Base-by-base conservation (phyloP, 2,797 vertebrate species). In the Mormyrops attenuatus region DNA sequence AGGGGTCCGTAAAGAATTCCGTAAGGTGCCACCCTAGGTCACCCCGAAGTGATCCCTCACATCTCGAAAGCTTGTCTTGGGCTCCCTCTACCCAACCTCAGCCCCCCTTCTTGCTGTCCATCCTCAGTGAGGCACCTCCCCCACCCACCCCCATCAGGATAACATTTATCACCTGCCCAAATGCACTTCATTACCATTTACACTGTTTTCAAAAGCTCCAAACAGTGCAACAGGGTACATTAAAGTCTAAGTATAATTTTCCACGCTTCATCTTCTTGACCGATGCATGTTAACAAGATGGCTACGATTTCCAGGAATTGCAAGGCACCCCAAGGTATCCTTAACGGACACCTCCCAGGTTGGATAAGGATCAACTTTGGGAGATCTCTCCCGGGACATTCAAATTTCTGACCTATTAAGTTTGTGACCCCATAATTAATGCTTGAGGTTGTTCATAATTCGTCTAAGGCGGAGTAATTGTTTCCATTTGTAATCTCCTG, bases 401-500 rank as follows among this genome's bases (percentile, higher is more conserved):
- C 49, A 50, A 84, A 85, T 85, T 85, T 47, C 20, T 85, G 63
- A 73, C 63, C 63, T 88, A 34, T 88, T 85, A 60, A 60, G 80
- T 85, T 89, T 89, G 47, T 85, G 88, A 84, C 55, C 41, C 38
- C 49, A 34, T 85, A 85, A 89, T 85, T 89, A 63, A 84, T 85
- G 34, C 80, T 20, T 47, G 80, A 53, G 41, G 80, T 44, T 26
- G 53, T 85, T 85, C 88, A 60, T 63, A 55, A 49, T 55, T 57
- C 55, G 22, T 85, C 41, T 85, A 57, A 85, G 55, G 26, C 22
- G 5, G 38, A 86, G 55, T 86, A 89, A 86, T 89, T 89, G 82
- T 41, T 89, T 85, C 89, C 89, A 86, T 69, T 85, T 89, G 82
- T 47, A 89, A 89, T 69, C 41, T 30, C 34, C 82, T 57, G 85